phyloP scores from a whole-genome alignment of 1,140 invertebrate genomes.

The Pararge aegeria region DNA sequence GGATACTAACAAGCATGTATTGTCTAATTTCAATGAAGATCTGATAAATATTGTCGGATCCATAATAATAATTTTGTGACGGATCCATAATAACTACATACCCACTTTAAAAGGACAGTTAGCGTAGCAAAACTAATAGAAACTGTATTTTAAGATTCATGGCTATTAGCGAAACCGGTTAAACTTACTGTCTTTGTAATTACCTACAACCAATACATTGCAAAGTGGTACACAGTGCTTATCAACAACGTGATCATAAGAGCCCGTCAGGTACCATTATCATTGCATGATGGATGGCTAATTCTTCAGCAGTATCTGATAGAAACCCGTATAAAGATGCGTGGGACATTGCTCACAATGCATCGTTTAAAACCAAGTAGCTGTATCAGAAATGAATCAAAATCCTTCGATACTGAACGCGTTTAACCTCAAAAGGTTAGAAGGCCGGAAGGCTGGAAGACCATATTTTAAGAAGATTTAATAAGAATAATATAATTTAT shows the following conservation, averaged over 20 bases:
- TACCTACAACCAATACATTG: conserved; percentile 4
- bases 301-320: conserved; percentile 72
- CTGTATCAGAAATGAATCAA: conserved; percentile 48
- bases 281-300: conserved; percentile 74
- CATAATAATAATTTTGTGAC: no score
- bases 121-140: no score
- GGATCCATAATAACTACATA: no score
- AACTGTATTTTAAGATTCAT: no score
- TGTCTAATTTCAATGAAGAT: no score
- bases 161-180: not conserved
- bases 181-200: not conserved
- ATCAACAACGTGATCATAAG: conserved; percentile 62
- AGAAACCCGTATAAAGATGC: conserved; percentile 61
- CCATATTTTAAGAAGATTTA: not conserved
- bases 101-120: no score
- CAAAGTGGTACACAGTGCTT: conserved; percentile 27
- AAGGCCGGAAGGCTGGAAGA: no score
- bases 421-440: conserved; percentile 32
- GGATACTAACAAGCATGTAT: no score
- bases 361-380: conserved; percentile 58
- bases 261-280: conserved; percentile 75
- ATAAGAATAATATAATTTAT: not conserved
- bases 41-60: no score
- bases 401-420: conserved; percentile 25
- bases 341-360: conserved; percentile 67